phyloP scores from a whole-genome alignment of 2,113 vertebrate species.

The Addax nasomaculatus region DNA sequence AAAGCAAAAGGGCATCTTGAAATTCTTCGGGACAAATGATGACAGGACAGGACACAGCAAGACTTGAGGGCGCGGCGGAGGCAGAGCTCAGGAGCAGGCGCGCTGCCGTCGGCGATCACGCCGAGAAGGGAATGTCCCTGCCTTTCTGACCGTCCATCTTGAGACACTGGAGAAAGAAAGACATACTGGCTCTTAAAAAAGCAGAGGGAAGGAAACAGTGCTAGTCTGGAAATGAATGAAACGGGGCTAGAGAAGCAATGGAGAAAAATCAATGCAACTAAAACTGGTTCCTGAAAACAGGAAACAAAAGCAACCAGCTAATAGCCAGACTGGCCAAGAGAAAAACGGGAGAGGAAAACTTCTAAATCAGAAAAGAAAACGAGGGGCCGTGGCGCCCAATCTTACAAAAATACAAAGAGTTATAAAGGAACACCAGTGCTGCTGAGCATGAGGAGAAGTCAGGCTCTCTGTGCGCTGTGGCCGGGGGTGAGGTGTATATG shows the following conservation, averaged over 20 bases:
- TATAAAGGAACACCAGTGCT: fast-evolving
- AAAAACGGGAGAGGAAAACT: not conserved
- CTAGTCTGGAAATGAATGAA: not conserved
- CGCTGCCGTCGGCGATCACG: fast-evolving
- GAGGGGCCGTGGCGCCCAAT: fast-evolving
- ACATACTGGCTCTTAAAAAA: no score
- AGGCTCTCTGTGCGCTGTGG: fast-evolving
- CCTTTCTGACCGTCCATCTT: not conserved
- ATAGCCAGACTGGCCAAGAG: not conserved
- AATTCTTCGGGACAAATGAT: not conserved
- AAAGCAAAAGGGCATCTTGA: not conserved
- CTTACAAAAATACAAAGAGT: not conserved
- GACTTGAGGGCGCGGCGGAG: fast-evolving
- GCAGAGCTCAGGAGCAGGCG: not conserved
- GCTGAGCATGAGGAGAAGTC: not conserved
- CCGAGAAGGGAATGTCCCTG: fast-evolving
- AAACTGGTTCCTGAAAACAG: not conserved
- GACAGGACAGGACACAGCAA: no score
- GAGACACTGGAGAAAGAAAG: not conserved
- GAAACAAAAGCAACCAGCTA: not conserved
- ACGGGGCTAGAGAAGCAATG: not conserved
- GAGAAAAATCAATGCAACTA: not conserved
- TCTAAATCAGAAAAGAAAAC: not conserved
- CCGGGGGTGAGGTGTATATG: fast-evolving
- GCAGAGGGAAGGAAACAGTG: not conserved